phyloP scores from a whole-genome alignment of 2,888 invertebrate species.

The Parapristionchus giblindavisi region DNA sequence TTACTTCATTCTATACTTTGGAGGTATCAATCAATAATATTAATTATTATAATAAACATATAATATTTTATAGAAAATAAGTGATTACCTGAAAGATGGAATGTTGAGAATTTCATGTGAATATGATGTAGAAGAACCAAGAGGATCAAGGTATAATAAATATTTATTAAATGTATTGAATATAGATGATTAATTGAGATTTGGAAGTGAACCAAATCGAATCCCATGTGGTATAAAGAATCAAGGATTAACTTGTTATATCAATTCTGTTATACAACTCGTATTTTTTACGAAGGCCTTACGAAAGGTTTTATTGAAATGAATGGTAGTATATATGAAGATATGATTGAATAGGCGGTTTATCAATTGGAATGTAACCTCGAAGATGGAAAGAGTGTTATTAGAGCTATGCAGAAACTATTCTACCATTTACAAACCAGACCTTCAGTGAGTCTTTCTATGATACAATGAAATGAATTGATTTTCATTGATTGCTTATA shows the following conservation, averaged over 20 bases:
- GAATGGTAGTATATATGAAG: not conserved
- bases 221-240: constrained; percentile 8
- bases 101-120: not conserved
- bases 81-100: not conserved
- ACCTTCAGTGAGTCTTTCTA: not conserved
- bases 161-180: not conserved
- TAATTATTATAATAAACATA: not conserved
- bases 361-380: not conserved
- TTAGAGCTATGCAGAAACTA: constrained; percentile 8
- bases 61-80: not conserved
- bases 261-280: constrained; percentile 8
- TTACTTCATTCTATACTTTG: no score
- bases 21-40: no score
- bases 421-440: constrained; percentile 8
- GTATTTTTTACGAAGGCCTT: not conserved
- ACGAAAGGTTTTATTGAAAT: not conserved
- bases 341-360: not conserved
- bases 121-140: not conserved
- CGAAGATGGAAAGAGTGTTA: not conserved
- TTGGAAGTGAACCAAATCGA: not conserved
- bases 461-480: no score
- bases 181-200: not conserved
- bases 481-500: not conserved
- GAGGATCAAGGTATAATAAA: not conserved
- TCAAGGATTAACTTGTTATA: constrained; percentile 32